These are phyloP conservation scores for Eupithecia vulgata DNA, from an alignment of 2,888 invertebrate species.

Conservation along the genomic window DNA sequence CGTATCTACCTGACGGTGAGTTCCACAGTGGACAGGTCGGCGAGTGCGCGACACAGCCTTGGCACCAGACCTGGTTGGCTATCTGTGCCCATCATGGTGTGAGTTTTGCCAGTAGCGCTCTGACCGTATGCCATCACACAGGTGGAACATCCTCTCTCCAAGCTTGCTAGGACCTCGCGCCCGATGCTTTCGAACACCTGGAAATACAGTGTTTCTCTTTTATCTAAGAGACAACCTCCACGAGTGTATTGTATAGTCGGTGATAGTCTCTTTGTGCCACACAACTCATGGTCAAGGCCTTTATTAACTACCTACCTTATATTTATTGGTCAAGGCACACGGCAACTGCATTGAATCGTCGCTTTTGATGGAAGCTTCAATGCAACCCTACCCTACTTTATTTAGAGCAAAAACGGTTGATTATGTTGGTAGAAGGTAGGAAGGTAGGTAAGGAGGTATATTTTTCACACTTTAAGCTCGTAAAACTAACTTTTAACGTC, in stretches of 20 bases:
- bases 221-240: not conserved
- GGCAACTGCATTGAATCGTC: not conserved
- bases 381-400: not conserved
- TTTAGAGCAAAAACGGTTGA: not conserved
- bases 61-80: constrained; percentile 73
- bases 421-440: too few species aligned
- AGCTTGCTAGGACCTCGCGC: constrained; percentile 84
- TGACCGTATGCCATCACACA: constrained; percentile 91
- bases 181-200: constrained; percentile 88
- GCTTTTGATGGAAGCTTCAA: not conserved
- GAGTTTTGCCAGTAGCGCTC: constrained; percentile 90
- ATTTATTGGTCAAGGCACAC: not conserved
- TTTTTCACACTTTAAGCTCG: too few species aligned
- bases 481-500: too few species aligned
- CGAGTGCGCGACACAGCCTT: constrained; percentile 70
- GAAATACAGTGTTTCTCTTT: not conserved
- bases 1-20: constrained; percentile 71
- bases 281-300: not conserved
- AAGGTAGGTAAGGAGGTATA: too few species aligned
- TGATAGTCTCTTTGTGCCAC: not conserved
- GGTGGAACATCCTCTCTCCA: constrained; percentile 85
- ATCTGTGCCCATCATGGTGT: constrained; percentile 89
- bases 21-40: constrained; percentile 56
- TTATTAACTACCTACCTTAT: not conserved
- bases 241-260: not conserved